These are phyloP conservation scores for Plagiodera versicolora DNA, from an alignment of 2,888 invertebrate species.

Conservation along the genomic window DNA sequence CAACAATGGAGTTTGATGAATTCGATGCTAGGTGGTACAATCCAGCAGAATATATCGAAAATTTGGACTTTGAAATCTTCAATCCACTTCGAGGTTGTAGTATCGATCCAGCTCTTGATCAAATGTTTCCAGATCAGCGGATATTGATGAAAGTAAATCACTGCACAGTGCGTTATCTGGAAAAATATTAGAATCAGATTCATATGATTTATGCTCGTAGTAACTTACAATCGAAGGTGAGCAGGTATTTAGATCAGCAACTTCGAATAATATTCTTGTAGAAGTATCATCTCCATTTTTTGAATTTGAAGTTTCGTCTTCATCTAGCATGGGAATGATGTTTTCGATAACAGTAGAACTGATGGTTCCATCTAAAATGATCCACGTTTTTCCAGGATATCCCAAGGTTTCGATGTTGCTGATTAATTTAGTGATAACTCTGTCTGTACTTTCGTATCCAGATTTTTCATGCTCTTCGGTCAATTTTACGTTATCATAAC, in stretches of 20 bases:
- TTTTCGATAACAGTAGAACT: slow-evolving; percentile 84
- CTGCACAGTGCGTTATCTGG: slow-evolving; percentile 63
- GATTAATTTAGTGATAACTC: slow-evolving; percentile 77
- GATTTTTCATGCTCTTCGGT: slow-evolving; percentile 81
- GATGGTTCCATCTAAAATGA: slow-evolving; percentile 87
- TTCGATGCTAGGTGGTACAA: slow-evolving; percentile 59
- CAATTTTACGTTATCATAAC: slow-evolving; percentile 82
- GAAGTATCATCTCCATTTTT: slow-evolving; percentile 75
- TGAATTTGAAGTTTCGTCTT: slow-evolving; percentile 77
- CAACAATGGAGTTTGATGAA: slow-evolving; percentile 58
- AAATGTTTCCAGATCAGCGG: slow-evolving; percentile 61
- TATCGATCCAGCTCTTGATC: slow-evolving; percentile 56
- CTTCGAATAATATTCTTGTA: slow-evolving; percentile 83
- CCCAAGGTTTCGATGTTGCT: slow-evolving; percentile 71
- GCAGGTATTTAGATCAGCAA: slow-evolving; percentile 74
- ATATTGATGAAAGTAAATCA: slow-evolving; percentile 63
- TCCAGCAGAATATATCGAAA: slow-evolving; percentile 58
- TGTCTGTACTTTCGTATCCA: slow-evolving; percentile 85
- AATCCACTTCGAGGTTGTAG: slow-evolving; percentile 38
- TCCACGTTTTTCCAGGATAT: slow-evolving; percentile 75
- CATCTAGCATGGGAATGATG: slow-evolving; percentile 79
- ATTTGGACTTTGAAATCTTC: slow-evolving; percentile 40
- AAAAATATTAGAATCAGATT: slow-evolving; percentile 20
- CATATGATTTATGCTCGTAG: neutral
- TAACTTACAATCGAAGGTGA: slow-evolving; percentile 74